Base-by-base conservation (phyloP, 2,113 vertebrate species). In the Carassius auratus region DNA sequence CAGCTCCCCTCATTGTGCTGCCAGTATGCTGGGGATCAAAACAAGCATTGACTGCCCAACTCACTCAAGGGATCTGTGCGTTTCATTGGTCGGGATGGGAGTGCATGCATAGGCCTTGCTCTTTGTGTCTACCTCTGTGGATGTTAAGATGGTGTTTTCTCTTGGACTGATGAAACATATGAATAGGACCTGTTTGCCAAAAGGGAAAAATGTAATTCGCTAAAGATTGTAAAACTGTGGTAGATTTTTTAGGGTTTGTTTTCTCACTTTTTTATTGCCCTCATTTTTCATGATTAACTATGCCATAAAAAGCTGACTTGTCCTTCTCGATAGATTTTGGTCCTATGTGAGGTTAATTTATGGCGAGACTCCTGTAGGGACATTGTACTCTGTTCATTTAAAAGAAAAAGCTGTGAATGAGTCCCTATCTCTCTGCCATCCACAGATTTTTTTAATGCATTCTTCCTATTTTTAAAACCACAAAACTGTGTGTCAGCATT, bases 281-380 rank as follows among this genome's bases (percentile, higher is more conserved):
- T 92, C 84, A 90, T 88, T 86, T 81, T 61, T 23, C 19, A 89
- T 81, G 89, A 91, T 93, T 86, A 89, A 90, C 75, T 26, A 85
- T 89, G 89, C 76, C 71, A 38, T 88, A 84, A 85, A 89, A n/a
- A 52, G 66, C 55, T 81, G 66, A 86, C 88, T 83, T 85, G 52
- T 85, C 77, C 71, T 36, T 86, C 68, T 73, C 76, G 64, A 57
- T 88, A 87, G 85, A 86, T 73, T 82, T 68, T 88, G 55, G 38
- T 87, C 88, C 89, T 83, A 84, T 88, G 71, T 59, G 66, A 81
- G 5, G 86, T 84, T 88, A 88, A 91, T 94, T 93, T 95, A 93
- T 91, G 83, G 88, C 17, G 73, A 74, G 85, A 75, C 88, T 91
- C 92, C 91, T 92, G 92, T 61, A 13, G 89, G 42, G 91, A 84